Percentiles rank a stretch among this genome's conserved stretches.
Conservation (phyloP, 1,140 invertebrate species). For the Calosoma granatense region DNA sequence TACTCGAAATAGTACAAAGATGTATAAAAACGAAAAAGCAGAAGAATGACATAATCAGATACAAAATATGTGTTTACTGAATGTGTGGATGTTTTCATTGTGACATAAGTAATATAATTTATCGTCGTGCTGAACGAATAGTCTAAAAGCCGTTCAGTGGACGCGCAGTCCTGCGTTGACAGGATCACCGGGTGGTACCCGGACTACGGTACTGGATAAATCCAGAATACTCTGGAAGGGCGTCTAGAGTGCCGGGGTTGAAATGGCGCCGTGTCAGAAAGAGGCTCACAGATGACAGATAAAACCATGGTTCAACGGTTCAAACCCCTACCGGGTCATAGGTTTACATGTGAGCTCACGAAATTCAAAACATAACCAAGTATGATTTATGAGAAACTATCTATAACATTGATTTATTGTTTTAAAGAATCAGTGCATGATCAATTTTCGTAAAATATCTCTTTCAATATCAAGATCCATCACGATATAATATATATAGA, state of each 20-base stretch:
- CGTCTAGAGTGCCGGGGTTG: too few species aligned
- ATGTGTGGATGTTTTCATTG: neutral
- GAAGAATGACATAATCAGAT: neutral
- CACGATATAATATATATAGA: too few species aligned
- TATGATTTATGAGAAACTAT: too few species aligned
- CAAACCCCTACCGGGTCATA: neutral
- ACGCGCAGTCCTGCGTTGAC: neutral
- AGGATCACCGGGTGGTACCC: neutral
- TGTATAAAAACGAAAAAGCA: neutral
- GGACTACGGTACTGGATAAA: too few species aligned
- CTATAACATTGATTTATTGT: too few species aligned
- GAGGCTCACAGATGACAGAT: neutral
- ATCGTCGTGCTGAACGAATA: neutral
- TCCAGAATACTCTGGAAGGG: too few species aligned
- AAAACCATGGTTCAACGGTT: neutral
- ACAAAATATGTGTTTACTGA: neutral
- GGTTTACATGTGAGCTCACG: neutral
- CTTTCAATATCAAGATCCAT: too few species aligned
- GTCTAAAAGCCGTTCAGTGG: neutral
- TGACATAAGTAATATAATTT: neutral
- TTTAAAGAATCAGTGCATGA: too few species aligned
- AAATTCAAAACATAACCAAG: neutral
- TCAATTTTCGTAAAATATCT: too few species aligned
- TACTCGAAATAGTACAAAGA: neutral
- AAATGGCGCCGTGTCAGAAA: neutral